phyloP scores from a whole-genome alignment of 2,888 invertebrate species.

The Carabus problematicus region DNA sequence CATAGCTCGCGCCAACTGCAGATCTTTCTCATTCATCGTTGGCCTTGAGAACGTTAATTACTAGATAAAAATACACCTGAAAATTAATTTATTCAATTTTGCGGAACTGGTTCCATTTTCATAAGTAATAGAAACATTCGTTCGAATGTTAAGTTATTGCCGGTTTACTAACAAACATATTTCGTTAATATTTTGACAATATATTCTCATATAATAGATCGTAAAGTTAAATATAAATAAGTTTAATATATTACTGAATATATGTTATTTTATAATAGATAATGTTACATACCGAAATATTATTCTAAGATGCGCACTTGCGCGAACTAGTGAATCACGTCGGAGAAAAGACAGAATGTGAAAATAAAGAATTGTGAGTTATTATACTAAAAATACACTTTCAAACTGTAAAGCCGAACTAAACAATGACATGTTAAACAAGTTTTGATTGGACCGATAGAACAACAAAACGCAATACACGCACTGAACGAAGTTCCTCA shows the following conservation, averaged over 20 bases:
- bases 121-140: no score
- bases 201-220: no score
- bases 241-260: no score
- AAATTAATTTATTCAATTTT: slow-evolving; percentile 6
- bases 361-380: not conserved
- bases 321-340: no score
- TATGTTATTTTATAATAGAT: no score
- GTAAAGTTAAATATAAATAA: no score
- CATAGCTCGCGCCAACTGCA: slow-evolving; percentile 75
- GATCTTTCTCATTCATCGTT: slow-evolving; percentile 75
- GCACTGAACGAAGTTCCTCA: slow-evolving; percentile 12
- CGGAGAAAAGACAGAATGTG: not conserved
- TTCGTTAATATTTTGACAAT: no score
- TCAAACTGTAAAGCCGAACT: not conserved
- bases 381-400: slow-evolving; percentile 34
- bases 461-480: slow-evolving; percentile 10
- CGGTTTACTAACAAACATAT: no score
- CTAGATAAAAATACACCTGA: slow-evolving; percentile 30
- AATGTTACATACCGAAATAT: no score
- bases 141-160: no score
- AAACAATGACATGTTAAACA: slow-evolving; percentile 31
- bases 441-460: slow-evolving; percentile 5
- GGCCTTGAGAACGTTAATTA: slow-evolving; percentile 23
- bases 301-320: no score
- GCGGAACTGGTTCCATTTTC: no score